Evolutionary conservation across 2,113 vertebrate genomes (phyloP).

Genomic region (Meleagris gallopavo): DNA sequence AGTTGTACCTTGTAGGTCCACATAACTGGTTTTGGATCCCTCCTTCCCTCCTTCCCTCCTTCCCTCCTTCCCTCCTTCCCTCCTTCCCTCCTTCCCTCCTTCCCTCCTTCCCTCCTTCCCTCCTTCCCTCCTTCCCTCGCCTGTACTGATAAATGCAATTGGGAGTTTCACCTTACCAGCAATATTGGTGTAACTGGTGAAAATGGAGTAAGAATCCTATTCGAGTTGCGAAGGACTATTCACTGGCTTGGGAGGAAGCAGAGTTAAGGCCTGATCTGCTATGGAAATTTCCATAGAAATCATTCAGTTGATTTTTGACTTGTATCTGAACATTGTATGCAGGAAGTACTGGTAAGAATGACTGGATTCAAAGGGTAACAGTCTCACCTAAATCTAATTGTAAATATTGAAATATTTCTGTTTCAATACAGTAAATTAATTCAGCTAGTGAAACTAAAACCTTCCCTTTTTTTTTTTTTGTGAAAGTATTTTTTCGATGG

Average conservation of each 20-base stretch:
- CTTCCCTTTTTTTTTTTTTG: neutral
- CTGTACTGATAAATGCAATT: fast-evolving
- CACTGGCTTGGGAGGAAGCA: neutral
- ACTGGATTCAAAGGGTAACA: neutral
- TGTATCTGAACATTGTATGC: neutral
- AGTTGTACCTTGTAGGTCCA: fast-evolving
- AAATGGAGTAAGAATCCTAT: neutral
- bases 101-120: too few species aligned
- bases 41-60: too few species aligned
- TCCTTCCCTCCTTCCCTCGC: neutral
- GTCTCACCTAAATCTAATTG: neutral
- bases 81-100: neutral
- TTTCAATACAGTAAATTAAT: slow-evolving; percentile 13
- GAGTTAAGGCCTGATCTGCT: neutral
- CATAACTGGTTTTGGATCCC: fast-evolving
- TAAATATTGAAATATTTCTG: slow-evolving; percentile 5
- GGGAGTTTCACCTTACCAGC: neutral
- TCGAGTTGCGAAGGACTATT: neutral
- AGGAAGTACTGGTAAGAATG: neutral
- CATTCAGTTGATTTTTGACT: neutral
- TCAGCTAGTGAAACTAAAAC: slow-evolving; percentile 11
- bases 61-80: neutral
- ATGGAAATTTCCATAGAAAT: neutral
- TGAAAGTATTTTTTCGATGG: neutral
- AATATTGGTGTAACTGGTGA: fast-evolving